These are phyloP conservation scores for Melipona bicolor DNA, from an alignment of 2,888 invertebrate species.

Conservation along the genomic window DNA sequence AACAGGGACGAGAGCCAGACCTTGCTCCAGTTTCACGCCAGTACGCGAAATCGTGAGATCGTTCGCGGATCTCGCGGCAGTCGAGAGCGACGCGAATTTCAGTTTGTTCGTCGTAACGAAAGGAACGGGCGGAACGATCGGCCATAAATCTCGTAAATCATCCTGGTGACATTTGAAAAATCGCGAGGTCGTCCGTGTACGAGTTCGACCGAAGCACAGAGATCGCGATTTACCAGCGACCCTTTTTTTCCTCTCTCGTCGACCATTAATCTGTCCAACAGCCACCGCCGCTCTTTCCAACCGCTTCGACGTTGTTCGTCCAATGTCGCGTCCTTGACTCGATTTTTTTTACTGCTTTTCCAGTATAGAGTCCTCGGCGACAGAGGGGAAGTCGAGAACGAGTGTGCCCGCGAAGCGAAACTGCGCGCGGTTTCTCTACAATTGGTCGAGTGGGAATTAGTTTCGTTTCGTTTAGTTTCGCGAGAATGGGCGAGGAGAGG, in stretches of 20 bases:
- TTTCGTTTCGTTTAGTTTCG: constrained; percentile 12
- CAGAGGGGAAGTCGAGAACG: not conserved
- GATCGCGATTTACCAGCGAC: constrained; percentile 12
- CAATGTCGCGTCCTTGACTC: constrained; percentile 27
- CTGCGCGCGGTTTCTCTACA: not conserved
- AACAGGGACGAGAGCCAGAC: not conserved
- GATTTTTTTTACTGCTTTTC: not conserved
- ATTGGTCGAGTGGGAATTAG: constrained; percentile 4
- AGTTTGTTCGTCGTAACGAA: not conserved
- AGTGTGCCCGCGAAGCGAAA: not conserved
- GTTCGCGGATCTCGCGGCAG: not conserved
- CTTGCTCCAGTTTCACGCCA: not conserved
- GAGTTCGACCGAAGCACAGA: not conserved
- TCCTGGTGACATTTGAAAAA: not conserved
- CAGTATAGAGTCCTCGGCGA: not conserved
- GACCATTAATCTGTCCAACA: constrained; percentile 16
- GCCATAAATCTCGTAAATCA: not conserved
- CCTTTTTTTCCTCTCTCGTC: not conserved
- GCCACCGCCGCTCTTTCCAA: not conserved
- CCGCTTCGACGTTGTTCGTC: not conserved
- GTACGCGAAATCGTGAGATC: not conserved
- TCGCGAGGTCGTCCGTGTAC: not conserved
- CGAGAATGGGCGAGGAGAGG: too few species aligned
- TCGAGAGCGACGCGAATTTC: too few species aligned
- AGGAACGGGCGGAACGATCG: not conserved